These are phyloP conservation scores for Thalassoma bifasciatum DNA, from an alignment of 2,113 vertebrate genomes.

Conservation along the genomic window DNA sequence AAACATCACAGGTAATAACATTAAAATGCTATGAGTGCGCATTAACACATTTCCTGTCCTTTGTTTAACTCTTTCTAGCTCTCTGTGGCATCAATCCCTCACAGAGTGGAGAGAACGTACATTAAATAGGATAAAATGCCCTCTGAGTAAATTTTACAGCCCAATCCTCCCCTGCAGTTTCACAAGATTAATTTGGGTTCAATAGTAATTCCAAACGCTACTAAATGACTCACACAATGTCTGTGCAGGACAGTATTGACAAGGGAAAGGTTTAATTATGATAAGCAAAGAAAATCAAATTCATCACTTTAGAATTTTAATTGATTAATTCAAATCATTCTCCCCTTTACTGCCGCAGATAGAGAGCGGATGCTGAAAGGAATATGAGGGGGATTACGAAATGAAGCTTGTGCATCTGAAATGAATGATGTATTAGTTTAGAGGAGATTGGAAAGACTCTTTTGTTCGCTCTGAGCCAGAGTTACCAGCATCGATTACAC, in stretches of 20 bases:
- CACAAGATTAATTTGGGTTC: conserved; percentile 70
- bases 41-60: not conserved
- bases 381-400: conserved; percentile 40
- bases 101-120: conserved; percentile 42
- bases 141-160: conserved; percentile 61
- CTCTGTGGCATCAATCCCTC: conserved; percentile 21
- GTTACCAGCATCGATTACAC: conserved; percentile 26
- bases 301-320: conserved; percentile 67
- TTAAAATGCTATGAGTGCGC: not conserved
- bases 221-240: conserved; percentile 61
- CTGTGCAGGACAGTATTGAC: conserved; percentile 68
- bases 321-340: conserved; percentile 71
- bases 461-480: conserved; percentile 24
- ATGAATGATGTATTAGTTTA: conserved; percentile 57
- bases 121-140: conserved; percentile 68
- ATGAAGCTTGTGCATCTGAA: conserved; percentile 49
- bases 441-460: conserved; percentile 34
- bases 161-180: conserved; percentile 41
- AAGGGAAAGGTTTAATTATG: conserved; percentile 74
- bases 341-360: conserved; percentile 32
- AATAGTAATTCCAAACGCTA: conserved; percentile 67
- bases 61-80: conserved; percentile 26
- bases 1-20: conserved; percentile 21
- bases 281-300: conserved; percentile 73
- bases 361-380: conserved; percentile 41